phyloP scores from a whole-genome alignment of 1,140 invertebrate genomes.

The Diplogasteroides magnus region DNA sequence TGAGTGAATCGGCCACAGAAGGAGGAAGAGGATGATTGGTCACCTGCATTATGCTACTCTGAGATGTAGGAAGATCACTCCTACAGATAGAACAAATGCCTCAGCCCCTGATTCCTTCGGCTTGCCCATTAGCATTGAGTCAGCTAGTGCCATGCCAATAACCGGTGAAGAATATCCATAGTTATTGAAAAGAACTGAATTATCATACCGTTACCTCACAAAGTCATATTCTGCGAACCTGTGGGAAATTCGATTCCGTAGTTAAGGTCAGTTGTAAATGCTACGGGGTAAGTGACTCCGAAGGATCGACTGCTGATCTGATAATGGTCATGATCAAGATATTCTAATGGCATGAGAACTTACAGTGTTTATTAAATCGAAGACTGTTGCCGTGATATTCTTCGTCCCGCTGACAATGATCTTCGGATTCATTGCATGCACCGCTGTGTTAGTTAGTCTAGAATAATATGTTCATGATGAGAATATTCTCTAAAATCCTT shows the following conservation, averaged over 20 bases:
- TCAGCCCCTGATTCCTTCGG: not conserved
- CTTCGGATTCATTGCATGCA: not conserved
- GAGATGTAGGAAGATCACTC: not conserved
- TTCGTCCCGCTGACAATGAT: not conserved
- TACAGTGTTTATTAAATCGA: not conserved
- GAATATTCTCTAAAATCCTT: not conserved
- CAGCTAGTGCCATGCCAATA: not conserved
- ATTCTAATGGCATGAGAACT: not conserved
- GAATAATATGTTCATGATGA: not conserved
- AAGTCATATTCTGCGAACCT: not conserved
- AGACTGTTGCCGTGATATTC: not conserved
- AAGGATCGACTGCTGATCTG: not conserved
- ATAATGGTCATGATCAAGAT: not conserved
- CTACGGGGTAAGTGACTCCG: not conserved
- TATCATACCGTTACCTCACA: not conserved
- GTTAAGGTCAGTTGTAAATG: not conserved
- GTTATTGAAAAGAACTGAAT: not conserved
- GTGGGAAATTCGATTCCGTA: not conserved
- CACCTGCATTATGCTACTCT: slow-evolving; percentile 12
- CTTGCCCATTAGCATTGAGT: not conserved
- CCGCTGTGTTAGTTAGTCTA: not conserved
- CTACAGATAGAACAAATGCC: not conserved
- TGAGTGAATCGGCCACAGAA: slow-evolving; percentile 22
- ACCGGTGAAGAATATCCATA: not conserved
- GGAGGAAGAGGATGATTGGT: slow-evolving; percentile 34